phyloP scores from a whole-genome alignment of 1,140 invertebrate genomes.

The Anastrepha ludens region DNA sequence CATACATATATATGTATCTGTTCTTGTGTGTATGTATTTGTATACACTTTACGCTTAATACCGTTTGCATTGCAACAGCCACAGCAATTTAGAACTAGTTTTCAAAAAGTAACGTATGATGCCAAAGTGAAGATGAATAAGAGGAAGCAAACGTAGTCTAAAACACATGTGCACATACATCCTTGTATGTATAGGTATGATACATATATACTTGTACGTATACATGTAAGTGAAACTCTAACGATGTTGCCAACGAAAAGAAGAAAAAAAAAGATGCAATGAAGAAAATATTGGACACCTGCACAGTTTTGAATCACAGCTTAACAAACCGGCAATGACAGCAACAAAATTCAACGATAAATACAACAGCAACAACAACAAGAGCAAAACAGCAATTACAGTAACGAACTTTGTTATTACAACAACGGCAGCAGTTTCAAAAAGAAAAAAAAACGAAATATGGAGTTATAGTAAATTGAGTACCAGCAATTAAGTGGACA shows the following conservation, averaged over 20 bases:
- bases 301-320: conserved; percentile 68
- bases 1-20: not conserved
- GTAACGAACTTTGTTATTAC: conserved; percentile 33
- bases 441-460: not conserved
- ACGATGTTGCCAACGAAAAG: not conserved
- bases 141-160: not conserved
- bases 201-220: not conserved
- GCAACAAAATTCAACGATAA: conserved; percentile 59
- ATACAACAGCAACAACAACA: conserved; percentile 41
- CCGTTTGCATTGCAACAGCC: conserved; percentile 19
- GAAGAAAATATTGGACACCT: conserved; percentile 69
- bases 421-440: conserved; percentile 50
- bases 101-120: conserved; percentile 57
- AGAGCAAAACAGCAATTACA: conserved; percentile 4
- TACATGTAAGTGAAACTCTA: not conserved
- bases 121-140: not conserved
- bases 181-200: not conserved
- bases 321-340: conserved; percentile 57
- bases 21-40: not conserved
- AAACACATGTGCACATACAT: not conserved
- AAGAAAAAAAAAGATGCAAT: not conserved
- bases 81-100: conserved; percentile 70
- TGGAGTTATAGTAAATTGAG: conserved; percentile 38
- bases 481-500: conserved; percentile 35
- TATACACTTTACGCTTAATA: conserved; percentile 30